Evolutionary conservation across 2,888 invertebrate species (phyloP).

Genomic region (Heterodera filipjevi): DNA sequence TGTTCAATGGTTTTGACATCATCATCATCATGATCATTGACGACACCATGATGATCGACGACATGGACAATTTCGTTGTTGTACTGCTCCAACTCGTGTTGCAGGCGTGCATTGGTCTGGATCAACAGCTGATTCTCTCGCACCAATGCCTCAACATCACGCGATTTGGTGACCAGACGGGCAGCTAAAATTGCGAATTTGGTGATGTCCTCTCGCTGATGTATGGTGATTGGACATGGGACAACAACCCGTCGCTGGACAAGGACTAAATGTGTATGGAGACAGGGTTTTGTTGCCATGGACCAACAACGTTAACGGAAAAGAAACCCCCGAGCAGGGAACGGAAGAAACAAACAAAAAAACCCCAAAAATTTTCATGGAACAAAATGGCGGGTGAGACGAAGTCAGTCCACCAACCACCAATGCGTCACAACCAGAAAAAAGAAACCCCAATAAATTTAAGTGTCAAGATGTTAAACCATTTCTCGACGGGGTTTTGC

Average conservation of each 20-base stretch:
- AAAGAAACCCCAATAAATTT: too few relatives aligned
- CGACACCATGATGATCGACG: neutral
- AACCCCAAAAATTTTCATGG: too few relatives aligned
- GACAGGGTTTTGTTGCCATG: neutral
- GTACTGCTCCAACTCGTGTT: constrained; percentile 55
- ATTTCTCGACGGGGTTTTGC: too few relatives aligned
- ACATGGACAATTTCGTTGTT: constrained; percentile 18
- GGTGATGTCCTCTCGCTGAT: constrained; percentile 12
- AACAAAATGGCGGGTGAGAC: too few relatives aligned
- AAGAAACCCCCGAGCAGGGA: too few relatives aligned
- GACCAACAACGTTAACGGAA: neutral
- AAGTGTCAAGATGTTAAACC: too few relatives aligned
- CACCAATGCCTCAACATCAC: constrained; percentile 60
- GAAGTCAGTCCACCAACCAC: too few relatives aligned
- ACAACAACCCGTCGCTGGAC: neutral
- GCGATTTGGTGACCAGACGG: constrained; percentile 54
- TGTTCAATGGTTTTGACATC: neutral
- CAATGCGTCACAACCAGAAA: neutral
- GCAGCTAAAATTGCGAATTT: constrained; percentile 62
- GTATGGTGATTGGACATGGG: constrained; percentile 3
- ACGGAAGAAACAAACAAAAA: too few relatives aligned
- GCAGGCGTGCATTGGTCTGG: constrained; percentile 57
- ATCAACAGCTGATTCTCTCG: constrained; percentile 60
- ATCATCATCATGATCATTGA: neutral
- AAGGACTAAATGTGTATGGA: neutral